phyloP scores from a whole-genome alignment of 1,140 invertebrate genomes.

The Zaprionus tsacasi region DNA sequence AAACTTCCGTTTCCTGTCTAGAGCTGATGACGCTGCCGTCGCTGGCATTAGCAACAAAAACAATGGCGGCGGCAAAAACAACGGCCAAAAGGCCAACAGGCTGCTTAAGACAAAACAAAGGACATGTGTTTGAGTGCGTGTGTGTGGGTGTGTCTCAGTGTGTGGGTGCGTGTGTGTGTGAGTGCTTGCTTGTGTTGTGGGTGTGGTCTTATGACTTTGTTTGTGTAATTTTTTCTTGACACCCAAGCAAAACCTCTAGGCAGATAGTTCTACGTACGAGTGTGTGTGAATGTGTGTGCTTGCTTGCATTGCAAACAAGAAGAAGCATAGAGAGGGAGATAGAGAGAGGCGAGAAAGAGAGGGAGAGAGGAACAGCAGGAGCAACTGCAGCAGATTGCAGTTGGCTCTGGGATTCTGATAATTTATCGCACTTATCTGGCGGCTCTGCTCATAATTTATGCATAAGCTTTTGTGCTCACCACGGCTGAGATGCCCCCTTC shows the following conservation, averaged over 20 bases:
- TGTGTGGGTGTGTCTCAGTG: neutral
- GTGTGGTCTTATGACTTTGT: conserved; percentile 29
- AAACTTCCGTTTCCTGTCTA: conserved; percentile 79
- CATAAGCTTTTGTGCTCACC: conserved; percentile 70
- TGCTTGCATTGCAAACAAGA: conserved; percentile 8
- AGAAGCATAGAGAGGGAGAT: conserved; percentile 5
- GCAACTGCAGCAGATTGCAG: conserved; percentile 68
- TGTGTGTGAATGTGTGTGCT: neutral
- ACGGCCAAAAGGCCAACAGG: conserved; percentile 32
- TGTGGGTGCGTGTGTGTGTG: conserved; percentile 12
- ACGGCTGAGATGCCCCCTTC: neutral
- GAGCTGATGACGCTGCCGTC: conserved; percentile 32
- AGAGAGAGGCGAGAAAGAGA: conserved; percentile 1
- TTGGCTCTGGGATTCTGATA: conserved; percentile 56
- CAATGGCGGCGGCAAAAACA: conserved; percentile 33
- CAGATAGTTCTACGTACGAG: neutral
- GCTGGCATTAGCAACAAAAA: conserved; percentile 54
- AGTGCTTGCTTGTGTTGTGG: conserved; percentile 12
- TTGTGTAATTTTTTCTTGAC: conserved; percentile 57
- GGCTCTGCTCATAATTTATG: conserved; percentile 71
- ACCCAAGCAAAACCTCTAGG: conserved; percentile 53
- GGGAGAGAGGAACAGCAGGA: neutral
- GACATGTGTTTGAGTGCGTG: conserved; percentile 18
- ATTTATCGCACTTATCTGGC: conserved; percentile 79
- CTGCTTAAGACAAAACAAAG: conserved; percentile 74